Evolutionary conservation across 2,113 vertebrate genomes (phyloP), one percentile per base, ranked within the genome.

Genomic region (Haliaeetus leucogaster): DNA sequence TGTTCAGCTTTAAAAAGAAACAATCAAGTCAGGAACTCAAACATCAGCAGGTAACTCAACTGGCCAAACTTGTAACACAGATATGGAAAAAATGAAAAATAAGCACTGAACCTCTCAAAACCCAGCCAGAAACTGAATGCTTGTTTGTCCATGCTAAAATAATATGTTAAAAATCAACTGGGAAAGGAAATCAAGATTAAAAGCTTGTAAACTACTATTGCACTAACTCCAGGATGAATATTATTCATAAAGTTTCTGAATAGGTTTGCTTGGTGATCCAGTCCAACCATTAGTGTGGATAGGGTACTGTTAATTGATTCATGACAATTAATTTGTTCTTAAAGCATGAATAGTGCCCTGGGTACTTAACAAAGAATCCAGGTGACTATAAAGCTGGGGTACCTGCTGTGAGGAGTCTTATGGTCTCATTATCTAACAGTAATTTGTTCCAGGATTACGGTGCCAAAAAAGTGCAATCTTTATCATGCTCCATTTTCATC

Each of bases 251-350:
- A 81, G 15, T 61, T 93, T 92, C 36, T 74, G 67, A 89, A 83
- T 36, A 90, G 18, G 25, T 89, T 95, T 86, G 11, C 29, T 79
- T 94, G 89, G 72, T 95, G 73, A 82, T 48, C 68, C 59, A 86
- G 32, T 71, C 53, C 90, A 82, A 27, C 45, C 15, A 76, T 86
- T 86, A 53, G 48, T 27, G 45, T 85, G 61, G 18, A 30, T 82
- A 82, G 7, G 48, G 34, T 56, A 71, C 13, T 95, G 17, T 61
- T 87, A 86, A 87, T 87, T 76, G 68, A 93, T 45, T 92, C 52
- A 45, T 29, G 40, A 43, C 56, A 95, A 95, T 91, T 86, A 95
- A 82, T 94, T 89, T 85, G 42, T 66, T 95, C 17, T 89, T 93
- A 73, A 68, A 87, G 34, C 45, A 53, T 52, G 26, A 78, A 22